A percentile compares a stretch with the other conserved stretches of the same genome.
Evolutionary conservation across 1,140 invertebrate species (phyloP).

Genomic region (Babylonia areolata): DNA sequence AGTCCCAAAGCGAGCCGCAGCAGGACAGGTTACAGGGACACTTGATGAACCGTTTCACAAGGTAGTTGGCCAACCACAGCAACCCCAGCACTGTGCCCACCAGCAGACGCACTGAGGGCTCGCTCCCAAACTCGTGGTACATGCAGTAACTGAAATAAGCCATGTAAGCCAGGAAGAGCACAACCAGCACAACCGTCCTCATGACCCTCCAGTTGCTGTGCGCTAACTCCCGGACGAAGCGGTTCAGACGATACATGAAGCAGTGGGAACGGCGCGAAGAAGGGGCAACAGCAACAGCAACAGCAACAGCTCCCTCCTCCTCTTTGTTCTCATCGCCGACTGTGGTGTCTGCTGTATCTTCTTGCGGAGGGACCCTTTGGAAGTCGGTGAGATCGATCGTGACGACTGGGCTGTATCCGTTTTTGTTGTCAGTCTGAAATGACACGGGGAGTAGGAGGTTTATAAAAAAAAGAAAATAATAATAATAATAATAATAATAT

Average conservation of each 20-base stretch:
- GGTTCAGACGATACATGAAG: constrained; percentile 17
- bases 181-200: neutral
- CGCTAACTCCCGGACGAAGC: neutral
- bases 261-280: neutral
- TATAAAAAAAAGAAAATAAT: too few relatives aligned
- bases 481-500: too few relatives aligned
- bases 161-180: neutral
- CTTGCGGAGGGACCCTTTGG: neutral
- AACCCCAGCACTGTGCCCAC: neutral
- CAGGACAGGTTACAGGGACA: neutral
- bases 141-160: constrained; percentile 19
- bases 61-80: neutral
- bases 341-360: neutral
- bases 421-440: neutral
- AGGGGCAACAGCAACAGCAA: neutral
- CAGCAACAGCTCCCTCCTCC: neutral
- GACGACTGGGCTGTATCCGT: neutral
- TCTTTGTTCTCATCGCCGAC: neutral
- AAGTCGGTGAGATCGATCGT: neutral
- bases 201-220: neutral
- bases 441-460: too few relatives aligned
- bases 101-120: constrained; percentile 2
- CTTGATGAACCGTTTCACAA: neutral
- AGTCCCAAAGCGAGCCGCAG: neutral
- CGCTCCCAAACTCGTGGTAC: constrained; percentile 13